These are phyloP conservation scores for Craterocephalus amniculus DNA, from an alignment of 2,797 vertebrate genomes.

Conservation along the genomic window DNA sequence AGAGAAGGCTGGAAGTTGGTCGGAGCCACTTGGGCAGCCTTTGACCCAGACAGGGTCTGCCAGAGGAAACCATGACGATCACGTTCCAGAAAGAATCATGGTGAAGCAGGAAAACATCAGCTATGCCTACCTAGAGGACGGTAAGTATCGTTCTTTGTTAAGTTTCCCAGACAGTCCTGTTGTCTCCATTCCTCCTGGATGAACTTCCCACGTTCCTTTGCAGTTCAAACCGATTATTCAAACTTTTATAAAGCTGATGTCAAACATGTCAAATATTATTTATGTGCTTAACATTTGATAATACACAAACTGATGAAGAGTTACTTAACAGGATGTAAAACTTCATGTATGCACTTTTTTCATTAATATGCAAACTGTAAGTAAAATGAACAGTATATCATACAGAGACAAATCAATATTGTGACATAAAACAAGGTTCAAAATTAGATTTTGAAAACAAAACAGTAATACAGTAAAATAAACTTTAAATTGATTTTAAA, in stretches of 20 bases:
- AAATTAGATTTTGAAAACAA: background rate
- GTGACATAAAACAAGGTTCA: background rate
- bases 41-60: conserved; percentile 26
- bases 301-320: background rate
- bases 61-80: conserved; percentile 41
- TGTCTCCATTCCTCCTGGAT: background rate
- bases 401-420: background rate
- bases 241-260: background rate
- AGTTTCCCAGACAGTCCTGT: background rate
- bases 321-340: background rate
- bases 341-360: background rate
- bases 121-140: conserved; percentile 92
- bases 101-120: conserved; percentile 94
- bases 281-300: background rate
- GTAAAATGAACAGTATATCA: background rate
- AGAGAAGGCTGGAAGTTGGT: conserved; percentile 66
- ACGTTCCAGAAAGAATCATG: conserved; percentile 81
- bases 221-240: background rate
- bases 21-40: conserved; percentile 66
- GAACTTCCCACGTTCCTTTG: background rate
- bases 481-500: no score
- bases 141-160: conserved; percentile 78
- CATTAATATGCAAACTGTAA: background rate
- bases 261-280: background rate
- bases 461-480: background rate